Percentiles rank a stretch among this genome's conserved stretches.
phyloP scores from a whole-genome alignment of 2,797 vertebrate species.

The Gallirallus australis region DNA sequence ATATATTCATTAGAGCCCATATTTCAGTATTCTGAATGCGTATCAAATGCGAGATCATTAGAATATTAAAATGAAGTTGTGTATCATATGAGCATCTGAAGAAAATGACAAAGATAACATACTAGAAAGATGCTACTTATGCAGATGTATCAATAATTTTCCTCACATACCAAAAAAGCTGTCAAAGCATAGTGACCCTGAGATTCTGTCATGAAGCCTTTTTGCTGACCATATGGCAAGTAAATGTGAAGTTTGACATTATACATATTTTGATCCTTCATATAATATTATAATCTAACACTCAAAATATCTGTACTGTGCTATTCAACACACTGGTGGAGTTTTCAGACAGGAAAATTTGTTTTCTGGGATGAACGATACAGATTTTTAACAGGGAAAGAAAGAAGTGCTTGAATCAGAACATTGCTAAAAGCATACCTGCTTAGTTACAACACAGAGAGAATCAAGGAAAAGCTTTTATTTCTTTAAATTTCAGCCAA shows the following conservation, averaged over 20 bases:
- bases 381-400: neutral
- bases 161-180: neutral
- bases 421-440: neutral
- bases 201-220: neutral
- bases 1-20: neutral
- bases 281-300: neutral
- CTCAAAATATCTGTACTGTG: neutral
- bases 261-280: neutral
- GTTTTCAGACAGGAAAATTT: neutral
- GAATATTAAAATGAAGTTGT: neutral
- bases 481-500: neutral
- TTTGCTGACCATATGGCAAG: neutral
- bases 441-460: neutral
- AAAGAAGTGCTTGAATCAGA: neutral
- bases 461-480: neutral
- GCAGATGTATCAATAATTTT: neutral
- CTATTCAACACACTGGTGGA: neutral
- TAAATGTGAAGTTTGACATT: neutral
- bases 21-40: neutral
- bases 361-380: neutral
- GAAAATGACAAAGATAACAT: neutral
- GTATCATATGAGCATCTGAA: neutral
- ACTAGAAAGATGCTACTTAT: neutral
- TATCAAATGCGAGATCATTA: neutral
- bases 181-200: neutral